These are phyloP conservation scores for Zaprionus tsacasi DNA, from an alignment of 1,140 invertebrate species.

Conservation along the genomic window DNA sequence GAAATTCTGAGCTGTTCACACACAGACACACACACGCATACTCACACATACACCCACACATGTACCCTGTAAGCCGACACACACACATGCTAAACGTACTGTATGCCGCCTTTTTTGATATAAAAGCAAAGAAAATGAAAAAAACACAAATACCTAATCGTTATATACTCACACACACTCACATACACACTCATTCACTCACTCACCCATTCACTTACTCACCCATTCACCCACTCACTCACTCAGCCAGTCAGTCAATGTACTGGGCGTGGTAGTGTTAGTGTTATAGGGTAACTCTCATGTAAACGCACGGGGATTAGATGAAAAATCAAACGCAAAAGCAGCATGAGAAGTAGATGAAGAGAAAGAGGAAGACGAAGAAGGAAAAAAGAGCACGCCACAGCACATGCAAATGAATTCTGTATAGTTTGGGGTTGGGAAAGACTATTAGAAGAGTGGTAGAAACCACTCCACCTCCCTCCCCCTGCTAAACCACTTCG, in stretches of 20 bases:
- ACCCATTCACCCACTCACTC: background rate
- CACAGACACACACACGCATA: slow-evolving; percentile 39
- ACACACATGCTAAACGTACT: slow-evolving; percentile 36
- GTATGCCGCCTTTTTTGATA: slow-evolving; percentile 59
- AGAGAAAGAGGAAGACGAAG: slow-evolving; percentile 19
- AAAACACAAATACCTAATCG: slow-evolving; percentile 44
- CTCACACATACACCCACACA: slow-evolving; percentile 29
- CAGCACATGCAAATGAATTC: slow-evolving; percentile 76
- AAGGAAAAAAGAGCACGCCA: slow-evolving; percentile 36
- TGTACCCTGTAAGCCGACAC: slow-evolving; percentile 18
- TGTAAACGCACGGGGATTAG: slow-evolving; percentile 78
- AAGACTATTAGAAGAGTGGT: background rate
- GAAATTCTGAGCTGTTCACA: slow-evolving; percentile 71
- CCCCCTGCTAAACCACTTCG: slow-evolving; percentile 39
- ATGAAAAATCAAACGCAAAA: slow-evolving; percentile 76
- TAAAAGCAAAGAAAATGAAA: slow-evolving; percentile 41
- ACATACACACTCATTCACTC: slow-evolving; percentile 27
- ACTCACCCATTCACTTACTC: background rate
- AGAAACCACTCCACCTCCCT: too few relatives aligned
- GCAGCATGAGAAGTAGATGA: too few relatives aligned
- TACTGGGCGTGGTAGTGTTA: background rate
- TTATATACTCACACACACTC: slow-evolving; percentile 62
- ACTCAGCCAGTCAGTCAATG: slow-evolving; percentile 30
- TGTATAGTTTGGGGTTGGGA: slow-evolving; percentile 55
- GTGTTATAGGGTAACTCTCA: slow-evolving; percentile 3